Evolutionary conservation across 2,888 invertebrate genomes (phyloP), one percentile per base, ranked within the genome.

Genomic region (Nemoura dubitans): DNA sequence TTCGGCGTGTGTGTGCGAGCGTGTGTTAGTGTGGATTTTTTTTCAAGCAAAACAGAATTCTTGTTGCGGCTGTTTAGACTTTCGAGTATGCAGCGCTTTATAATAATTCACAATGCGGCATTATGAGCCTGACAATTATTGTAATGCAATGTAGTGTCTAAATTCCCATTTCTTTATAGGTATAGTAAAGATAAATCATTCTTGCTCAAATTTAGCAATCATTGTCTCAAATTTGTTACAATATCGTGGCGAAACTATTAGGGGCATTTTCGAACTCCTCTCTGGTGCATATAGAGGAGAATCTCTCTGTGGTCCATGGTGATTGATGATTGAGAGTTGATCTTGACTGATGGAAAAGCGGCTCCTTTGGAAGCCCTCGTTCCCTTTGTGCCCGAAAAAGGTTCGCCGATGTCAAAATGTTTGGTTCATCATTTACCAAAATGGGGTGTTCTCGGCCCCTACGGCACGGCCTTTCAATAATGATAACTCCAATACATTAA

Each of bases 331-430:
- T 59, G 59, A 59, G 59, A 21, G 59, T 21, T 59, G 59, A 59
- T 59, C 59, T 59, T 59, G 59, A 59, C 16, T 59, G 59, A 59
- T 59, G 59, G 59, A 59, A 59, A 59, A 59, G 59, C 59, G 59
- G 59, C 59, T 59, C 59, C 59, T 59, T 59, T 59, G 14, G 59
- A 59, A 59, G 59, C 59, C 59, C 14, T 7, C 21, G 59, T 59
- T 59, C 21, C 59, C 59, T 59, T 59, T 59, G 59, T 59, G 21
- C 59, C 2, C 21, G 59, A 59, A 21, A 59, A 59, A 21, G 59
- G 21, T 59, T 21, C 2, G 16, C 59, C 59, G 59, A 21, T 59
- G 59, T 59, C 59, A 7, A 21, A 59, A 21, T 59, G 59, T 59
- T 21, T 59, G 59, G 16, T 59, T 21, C 59, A 59, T 59, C 59